Evolutionary conservation across 2,113 vertebrate species (phyloP).

Genomic region (Columba janthina): DNA sequence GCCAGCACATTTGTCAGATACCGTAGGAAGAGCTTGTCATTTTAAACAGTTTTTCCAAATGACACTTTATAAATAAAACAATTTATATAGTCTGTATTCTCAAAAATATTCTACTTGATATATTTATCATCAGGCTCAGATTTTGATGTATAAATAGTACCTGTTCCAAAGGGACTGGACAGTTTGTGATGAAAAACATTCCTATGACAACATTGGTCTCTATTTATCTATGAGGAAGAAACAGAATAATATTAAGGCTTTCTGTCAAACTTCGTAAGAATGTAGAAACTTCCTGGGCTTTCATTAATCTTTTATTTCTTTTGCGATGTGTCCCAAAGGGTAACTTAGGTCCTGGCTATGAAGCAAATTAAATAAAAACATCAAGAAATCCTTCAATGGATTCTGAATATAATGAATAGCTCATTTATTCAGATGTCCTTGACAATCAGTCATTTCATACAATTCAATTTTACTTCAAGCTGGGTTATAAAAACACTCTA

Average conservation of each 20-base stretch:
- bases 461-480: conserved; percentile 66
- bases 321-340: conserved; percentile 49
- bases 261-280: conserved; percentile 48
- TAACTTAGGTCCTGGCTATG: conserved; percentile 58
- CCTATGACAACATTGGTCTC: background rate
- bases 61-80: background rate
- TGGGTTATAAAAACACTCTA: conserved; percentile 64
- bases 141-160: background rate
- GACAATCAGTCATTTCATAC: conserved; percentile 61
- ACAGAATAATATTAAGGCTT: conserved; percentile 20
- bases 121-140: background rate
- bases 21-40: background rate
- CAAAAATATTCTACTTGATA: background rate
- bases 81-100: background rate
- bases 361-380: conserved; percentile 73
- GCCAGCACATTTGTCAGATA: background rate
- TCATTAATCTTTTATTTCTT: conserved; percentile 75
- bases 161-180: background rate
- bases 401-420: conserved; percentile 68
- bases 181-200: background rate
- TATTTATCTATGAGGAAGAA: conserved; percentile 19
- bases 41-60: background rate
- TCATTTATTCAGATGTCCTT: conserved; percentile 67
- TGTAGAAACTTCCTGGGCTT: conserved; percentile 41
- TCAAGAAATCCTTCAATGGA: conserved; percentile 60